Evolutionary conservation across 2,113 vertebrate genomes (phyloP).

Genomic region (Nycticryphes semicollaris): DNA sequence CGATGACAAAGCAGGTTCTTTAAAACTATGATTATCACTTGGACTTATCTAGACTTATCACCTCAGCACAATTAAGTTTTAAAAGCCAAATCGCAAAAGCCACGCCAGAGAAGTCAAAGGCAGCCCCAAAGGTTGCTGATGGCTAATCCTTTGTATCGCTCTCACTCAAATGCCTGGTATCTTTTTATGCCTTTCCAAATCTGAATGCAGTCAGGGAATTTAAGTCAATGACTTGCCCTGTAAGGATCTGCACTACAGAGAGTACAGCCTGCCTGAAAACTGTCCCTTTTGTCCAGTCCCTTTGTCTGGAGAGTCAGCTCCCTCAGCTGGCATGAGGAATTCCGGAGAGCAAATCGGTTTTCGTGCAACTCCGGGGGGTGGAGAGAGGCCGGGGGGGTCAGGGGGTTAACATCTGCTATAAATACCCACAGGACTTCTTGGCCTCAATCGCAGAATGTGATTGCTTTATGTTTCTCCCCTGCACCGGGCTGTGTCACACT

Average conservation of each 20-base stretch:
- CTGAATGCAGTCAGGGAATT: neutral
- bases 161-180: neutral
- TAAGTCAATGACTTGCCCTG: neutral
- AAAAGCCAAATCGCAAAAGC: neutral
- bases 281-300: neutral
- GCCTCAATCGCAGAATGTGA: neutral
- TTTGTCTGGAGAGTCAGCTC: neutral
- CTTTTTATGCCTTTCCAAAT: neutral
- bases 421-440: constrained; percentile 1
- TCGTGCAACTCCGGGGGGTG: rapidly evolving
- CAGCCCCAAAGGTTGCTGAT: neutral
- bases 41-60: neutral
- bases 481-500: neutral
- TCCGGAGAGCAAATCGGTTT: neutral
- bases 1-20: neutral
- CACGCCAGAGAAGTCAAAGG: neutral
- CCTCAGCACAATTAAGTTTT: neutral
- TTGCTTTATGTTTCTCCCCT: neutral
- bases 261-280: neutral
- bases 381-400: neutral
- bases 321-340: neutral
- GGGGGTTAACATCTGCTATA: constrained; percentile 32
- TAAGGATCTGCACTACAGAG: neutral
- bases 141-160: neutral
- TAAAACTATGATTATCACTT: neutral